Evolutionary conservation across 2,888 invertebrate species (phyloP), one percentile per base, ranked within the genome.

Genomic region (Alcis repandata): DNA sequence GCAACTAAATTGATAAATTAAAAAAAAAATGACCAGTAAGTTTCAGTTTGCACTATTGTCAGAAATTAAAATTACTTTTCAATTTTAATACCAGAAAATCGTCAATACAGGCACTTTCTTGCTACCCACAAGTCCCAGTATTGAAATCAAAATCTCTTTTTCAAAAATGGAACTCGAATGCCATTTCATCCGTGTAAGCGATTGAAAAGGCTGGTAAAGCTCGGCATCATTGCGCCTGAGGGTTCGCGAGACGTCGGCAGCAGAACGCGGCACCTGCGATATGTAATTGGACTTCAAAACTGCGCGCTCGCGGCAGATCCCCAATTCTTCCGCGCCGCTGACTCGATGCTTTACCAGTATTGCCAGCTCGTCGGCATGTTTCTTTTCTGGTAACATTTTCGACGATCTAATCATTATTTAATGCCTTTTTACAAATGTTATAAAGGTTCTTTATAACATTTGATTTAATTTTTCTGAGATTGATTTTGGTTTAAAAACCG

Each of bases 211-310:
- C 59, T 57, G 60, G 57, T 40, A 71, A 61, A 58, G 53, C 67
- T 66, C 64, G 70, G 59, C 64, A 68, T 65, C 64, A 63, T 66
- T 65, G 65, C 66, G 64, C 65, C 67, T 70, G 63, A 69, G 59
- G 68, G 64, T 68, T 63, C 63, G 59, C 54, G 69, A 63, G 72
- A 61, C 59, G 69, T 70, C 74, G 69, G 64, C 74, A 59, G 75
- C 70, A 72, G 68, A 67, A 67, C 80, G 85, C 86, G 69, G 75
- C 84, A 83, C 84, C 89, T 82, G 84, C 87, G 85, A 89, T 93
- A 94, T 64, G 43, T 94, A 94, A 94, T 94, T 93, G 94, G 85
- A 91, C 92, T 92, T 93, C 92, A 93, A 93, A 93, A 92, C 91
- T 91, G 86, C 84, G 79, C 84, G 84, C 84, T 85, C 85, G 60